Evolutionary conservation across 2,888 invertebrate species (phyloP).

Genomic region (Anaspis maculata): DNA sequence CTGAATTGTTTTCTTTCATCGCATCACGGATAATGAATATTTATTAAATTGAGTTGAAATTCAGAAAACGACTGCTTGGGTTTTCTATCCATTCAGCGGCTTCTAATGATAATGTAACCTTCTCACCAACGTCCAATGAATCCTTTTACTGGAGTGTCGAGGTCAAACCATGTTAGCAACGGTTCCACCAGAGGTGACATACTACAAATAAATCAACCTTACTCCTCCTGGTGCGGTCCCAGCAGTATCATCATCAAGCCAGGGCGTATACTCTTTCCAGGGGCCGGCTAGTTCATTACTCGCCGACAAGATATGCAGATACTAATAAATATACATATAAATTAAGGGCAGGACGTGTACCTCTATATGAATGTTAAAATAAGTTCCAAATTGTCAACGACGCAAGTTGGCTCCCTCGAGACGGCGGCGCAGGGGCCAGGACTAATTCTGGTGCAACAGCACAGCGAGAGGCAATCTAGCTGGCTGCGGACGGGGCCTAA

Average conservation of each 20-base stretch:
- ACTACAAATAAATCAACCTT: slow-evolving; percentile 24
- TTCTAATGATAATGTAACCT: no score
- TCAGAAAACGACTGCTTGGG: no score
- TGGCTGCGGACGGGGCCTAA: slow-evolving; percentile 32
- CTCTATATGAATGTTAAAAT: slow-evolving; percentile 49
- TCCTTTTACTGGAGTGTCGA: slow-evolving; percentile 19
- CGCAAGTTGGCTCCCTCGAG: slow-evolving; percentile 43
- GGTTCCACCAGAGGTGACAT: slow-evolving; percentile 23
- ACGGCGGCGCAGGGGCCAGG: slow-evolving; percentile 29
- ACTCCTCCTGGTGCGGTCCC: slow-evolving; percentile 15
- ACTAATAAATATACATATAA: slow-evolving; percentile 46
- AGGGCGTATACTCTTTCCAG: no score
- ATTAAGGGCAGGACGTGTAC: slow-evolving; percentile 39
- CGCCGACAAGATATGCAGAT: slow-evolving; percentile 30
- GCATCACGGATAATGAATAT: no score
- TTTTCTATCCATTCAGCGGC: no score
- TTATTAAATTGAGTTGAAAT: no score
- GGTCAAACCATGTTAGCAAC: slow-evolving; percentile 26
- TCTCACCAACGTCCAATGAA: no score
- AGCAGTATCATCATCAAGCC: no score
- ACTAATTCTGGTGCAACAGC: slow-evolving; percentile 35
- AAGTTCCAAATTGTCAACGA: slow-evolving; percentile 49
- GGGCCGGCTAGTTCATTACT: slow-evolving; percentile 18
- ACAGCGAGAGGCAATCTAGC: slow-evolving; percentile 35
- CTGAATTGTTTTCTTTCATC: no score